phyloP scores from a whole-genome alignment of 2,888 invertebrate species.

The Cerastoderma edule region DNA sequence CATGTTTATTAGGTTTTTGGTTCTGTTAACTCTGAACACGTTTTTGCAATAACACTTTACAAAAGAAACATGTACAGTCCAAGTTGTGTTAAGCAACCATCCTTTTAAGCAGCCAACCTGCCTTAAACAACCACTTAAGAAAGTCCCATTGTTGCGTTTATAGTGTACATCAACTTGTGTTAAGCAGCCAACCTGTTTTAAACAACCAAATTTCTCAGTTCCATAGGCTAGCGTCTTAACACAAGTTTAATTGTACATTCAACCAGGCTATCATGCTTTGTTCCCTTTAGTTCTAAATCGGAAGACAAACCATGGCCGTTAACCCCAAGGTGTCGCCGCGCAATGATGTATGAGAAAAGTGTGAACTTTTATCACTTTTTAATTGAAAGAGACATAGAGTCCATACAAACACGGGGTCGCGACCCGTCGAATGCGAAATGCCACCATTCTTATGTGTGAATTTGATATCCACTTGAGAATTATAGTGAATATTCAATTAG shows the following conservation, averaged over 20 bases:
- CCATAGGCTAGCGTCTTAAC: neutral
- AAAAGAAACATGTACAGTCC: too few relatives aligned
- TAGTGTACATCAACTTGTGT: too few relatives aligned
- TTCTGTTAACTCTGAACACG: too few relatives aligned
- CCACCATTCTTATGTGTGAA: neutral
- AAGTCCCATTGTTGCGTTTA: too few relatives aligned
- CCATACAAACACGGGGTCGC: conserved; percentile 4
- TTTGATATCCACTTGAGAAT: neutral
- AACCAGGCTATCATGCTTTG: neutral
- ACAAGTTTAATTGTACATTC: neutral
- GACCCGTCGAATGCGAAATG: conserved; percentile 1
- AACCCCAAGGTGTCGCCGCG: neutral
- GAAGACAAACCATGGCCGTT: neutral
- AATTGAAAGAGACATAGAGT: conserved; percentile 7
- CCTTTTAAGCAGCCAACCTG: too few relatives aligned
- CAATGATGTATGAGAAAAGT: conserved; percentile 4
- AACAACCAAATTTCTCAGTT: neutral
- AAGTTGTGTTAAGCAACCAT: too few relatives aligned
- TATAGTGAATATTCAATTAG: neutral
- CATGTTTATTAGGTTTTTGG: too few relatives aligned
- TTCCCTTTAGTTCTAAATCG: too few relatives aligned
- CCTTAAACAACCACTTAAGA: too few relatives aligned
- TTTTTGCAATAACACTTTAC: too few relatives aligned
- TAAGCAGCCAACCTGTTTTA: too few relatives aligned
- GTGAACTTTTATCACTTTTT: conserved; percentile 9